A percentile compares a stretch with the other conserved stretches of the same genome.
Evolutionary conservation across 2,888 invertebrate genomes (phyloP).

Genomic region (Auanema freiburgensis): DNA sequence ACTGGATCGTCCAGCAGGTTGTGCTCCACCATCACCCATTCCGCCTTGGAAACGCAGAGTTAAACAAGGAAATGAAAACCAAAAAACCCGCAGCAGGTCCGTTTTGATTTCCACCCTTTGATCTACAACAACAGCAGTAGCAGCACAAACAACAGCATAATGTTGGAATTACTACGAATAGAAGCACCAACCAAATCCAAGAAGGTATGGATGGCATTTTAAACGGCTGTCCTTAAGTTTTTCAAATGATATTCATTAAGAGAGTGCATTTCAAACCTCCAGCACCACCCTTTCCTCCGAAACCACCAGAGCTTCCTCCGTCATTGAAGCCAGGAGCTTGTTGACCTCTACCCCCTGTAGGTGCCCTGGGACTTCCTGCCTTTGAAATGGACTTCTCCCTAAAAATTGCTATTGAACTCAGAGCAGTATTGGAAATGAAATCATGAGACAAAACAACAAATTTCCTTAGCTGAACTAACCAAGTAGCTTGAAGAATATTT

Average conservation of each 20-base stretch:
- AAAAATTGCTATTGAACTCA: no score
- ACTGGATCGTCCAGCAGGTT: constrained; percentile 11
- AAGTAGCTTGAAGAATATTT: constrained; percentile 49
- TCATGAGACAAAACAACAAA: neutral
- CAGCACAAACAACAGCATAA: constrained; percentile 56
- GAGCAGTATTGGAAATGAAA: neutral
- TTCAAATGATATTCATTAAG: neutral
- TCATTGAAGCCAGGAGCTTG: constrained; percentile 19
- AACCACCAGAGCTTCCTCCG: constrained; percentile 15
- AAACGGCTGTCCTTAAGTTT: constrained; percentile 15
- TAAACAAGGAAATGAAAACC: neutral
- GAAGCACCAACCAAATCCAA: constrained; percentile 47
- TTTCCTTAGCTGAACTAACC: constrained; percentile 8
- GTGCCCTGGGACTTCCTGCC: constrained; percentile 38
- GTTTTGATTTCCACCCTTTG: constrained; percentile 34
- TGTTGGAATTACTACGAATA: constrained; percentile 52
- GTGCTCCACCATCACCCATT: constrained; percentile 21
- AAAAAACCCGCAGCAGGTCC: neutral
- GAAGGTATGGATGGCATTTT: constrained; percentile 36
- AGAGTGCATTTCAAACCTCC: constrained; percentile 7
- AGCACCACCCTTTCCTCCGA: constrained; percentile 14
- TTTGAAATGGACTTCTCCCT: constrained; percentile 52
- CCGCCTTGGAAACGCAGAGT: neutral
- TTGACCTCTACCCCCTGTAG: constrained; percentile 23
- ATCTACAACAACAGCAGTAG: constrained; percentile 58